These are phyloP conservation scores for Gymnosoma rotundatum DNA, from an alignment of 2,888 invertebrate species.

Conservation along the genomic window DNA sequence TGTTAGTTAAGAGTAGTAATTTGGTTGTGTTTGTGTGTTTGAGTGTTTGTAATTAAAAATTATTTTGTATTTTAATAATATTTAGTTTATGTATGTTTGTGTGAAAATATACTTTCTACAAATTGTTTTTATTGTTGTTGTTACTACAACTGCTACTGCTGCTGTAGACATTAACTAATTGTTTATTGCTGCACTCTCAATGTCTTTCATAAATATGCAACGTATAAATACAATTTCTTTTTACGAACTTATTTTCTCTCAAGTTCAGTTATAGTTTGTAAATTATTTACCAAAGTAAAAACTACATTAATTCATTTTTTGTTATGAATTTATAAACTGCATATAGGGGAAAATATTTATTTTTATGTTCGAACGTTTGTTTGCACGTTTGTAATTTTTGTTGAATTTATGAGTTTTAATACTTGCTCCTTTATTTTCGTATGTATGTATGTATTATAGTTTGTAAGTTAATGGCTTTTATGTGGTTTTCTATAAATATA, in stretches of 20 bases:
- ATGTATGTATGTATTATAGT: slow-evolving; percentile 28
- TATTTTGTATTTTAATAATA: not conserved
- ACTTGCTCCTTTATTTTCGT: not conserved
- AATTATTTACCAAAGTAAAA: slow-evolving; percentile 65
- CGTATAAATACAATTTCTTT: slow-evolving; percentile 16
- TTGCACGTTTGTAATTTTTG: not conserved
- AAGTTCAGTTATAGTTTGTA: slow-evolving; percentile 54
- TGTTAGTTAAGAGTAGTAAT: not conserved
- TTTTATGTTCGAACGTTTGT: not conserved
- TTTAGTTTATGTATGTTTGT: not conserved
- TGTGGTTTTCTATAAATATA: slow-evolving; percentile 62
- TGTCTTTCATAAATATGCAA: not conserved
- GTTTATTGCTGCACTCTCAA: slow-evolving; percentile 23
- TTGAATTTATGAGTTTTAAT: slow-evolving; percentile 15
- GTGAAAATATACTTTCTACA: not conserved
- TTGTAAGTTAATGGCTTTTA: slow-evolving; percentile 63
- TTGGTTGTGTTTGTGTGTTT: too few species aligned
- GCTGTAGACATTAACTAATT: slow-evolving; percentile 15
- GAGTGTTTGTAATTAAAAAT: not conserved
- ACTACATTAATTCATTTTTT: slow-evolving; percentile 51
- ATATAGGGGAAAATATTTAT: not conserved
- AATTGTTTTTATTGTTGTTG: not conserved
- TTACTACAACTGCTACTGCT: not conserved
- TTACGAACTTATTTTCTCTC: slow-evolving; percentile 1
- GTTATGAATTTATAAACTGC: slow-evolving; percentile 54